Base-by-base conservation (phyloP, 2,888 invertebrate genomes). In the Epistrophella euchroma region DNA sequence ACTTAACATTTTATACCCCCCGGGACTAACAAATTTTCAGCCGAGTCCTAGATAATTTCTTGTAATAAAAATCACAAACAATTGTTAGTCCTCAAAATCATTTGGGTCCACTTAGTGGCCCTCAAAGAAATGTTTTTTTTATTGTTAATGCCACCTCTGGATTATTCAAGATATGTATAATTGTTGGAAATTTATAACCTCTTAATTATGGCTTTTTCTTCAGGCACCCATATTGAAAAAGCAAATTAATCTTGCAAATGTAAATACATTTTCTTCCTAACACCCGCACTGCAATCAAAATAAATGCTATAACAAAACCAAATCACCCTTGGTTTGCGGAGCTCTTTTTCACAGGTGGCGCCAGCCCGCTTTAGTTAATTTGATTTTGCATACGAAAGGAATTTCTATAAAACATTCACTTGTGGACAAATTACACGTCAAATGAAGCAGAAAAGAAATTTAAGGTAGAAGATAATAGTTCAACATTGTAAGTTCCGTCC, bases 351-450 rank as follows among this genome's bases (percentile, higher is more conserved):
- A 56, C 78, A 83, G 73, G 52, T 76, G 73, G 60, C 55, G 78
- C 37, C n/a, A n/a, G n/a, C n/a, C n/a, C 9, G 25, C 15, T 58
- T 62, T 11, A 55, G 55, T 78, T 70, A 70, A 79, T 83, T 83
- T 80, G 55, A 56, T 72, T 80, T 55, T 68, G 52, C 66, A 58
- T 6, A n/a, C n/a, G n/a, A n/a, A n/a, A 28, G 28, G 28, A 72
- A 68, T 1, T 11, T 52, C n/a, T n/a, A n/a, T n/a, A n/a, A 15
- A 56, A 11, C 52, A 71, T 66, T 64, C 62, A 80, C 80, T 85
- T 55, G 66, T 72, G 45, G 72, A 47, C 60, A 60, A 80, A 85
- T 85, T 60, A 76, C n/a, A n/a, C 60, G 45, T 52, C 58, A 76
- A 76, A 80, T 80, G 71, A 72, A 76, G 66, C 72, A 43, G 71